Base-by-base conservation (phyloP, 2,113 vertebrate genomes). In the Corapipo altera region DNA sequence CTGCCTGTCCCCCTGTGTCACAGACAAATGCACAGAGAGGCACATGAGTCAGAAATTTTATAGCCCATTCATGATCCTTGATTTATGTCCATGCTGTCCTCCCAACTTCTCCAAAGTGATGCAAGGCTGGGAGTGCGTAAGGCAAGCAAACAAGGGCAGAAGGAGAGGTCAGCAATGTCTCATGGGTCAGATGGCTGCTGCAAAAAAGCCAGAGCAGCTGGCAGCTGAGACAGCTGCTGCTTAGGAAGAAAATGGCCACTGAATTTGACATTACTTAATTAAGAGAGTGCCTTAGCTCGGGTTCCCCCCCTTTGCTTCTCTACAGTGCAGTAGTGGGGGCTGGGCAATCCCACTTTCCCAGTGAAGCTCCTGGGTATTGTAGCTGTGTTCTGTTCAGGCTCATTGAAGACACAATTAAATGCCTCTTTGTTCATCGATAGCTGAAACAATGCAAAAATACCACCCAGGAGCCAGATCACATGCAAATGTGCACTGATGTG, bases 401-500 rank as follows among this genome's bases (percentile, higher is more conserved):
- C 65, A 71, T 8, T 86, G 95, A 88, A 78, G 69, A 71, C 8
- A 30, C 69, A 91, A 71, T 93, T 96, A 96, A 92, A 96, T 93
- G 69, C 44, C 39, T 81, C 87, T 95, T 94, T 94, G 95, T 91
- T 81, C 64, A 91, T 92, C 1, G 0, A 61, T 37, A 73, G 76
- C 90, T 86, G 76, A 95, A 93, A 93, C 93, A 93, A 86, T 88
- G 88, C 49, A 84, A 71, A 86, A 95, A 90, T 88, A 58, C 83
- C 90, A 93, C 93, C 90, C 88, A 93, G 73, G 85, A 91, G 73
- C 64, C 67, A 75, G 82, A 71, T 27, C 88, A 52, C 48, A 61
- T 86, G 93, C 59, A 92, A 92, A 77, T 78, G 52, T 64, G 72
- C n/a, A 5, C 52, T 74, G 4, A 6, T 71, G 54, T 23, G 44